phyloP scores from a whole-genome alignment of 1,140 invertebrate genomes.

The Coenobita brevimanus region DNA sequence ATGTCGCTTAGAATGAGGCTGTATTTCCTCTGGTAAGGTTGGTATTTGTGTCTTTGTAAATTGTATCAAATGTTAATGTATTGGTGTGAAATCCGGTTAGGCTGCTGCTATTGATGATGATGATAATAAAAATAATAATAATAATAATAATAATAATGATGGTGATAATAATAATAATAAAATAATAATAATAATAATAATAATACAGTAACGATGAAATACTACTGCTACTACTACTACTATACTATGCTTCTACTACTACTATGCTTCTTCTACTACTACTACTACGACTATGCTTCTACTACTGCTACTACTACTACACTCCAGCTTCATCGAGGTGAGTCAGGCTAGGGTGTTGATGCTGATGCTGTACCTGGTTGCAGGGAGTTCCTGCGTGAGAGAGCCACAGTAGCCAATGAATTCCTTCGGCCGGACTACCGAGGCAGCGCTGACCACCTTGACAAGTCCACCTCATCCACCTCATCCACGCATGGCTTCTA shows the following conservation, averaged over 20 bases:
- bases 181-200: no score
- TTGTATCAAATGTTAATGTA: not conserved
- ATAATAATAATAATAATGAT: no score
- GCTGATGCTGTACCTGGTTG: not conserved
- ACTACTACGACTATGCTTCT: no score
- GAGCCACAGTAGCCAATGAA: slow-evolving; percentile 44
- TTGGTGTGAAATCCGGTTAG: no score
- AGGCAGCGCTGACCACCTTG: slow-evolving; percentile 63
- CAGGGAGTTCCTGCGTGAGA: slow-evolving; percentile 67
- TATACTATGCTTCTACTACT: not conserved
- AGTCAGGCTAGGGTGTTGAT: not conserved
- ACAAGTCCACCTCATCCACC: slow-evolving; percentile 29
- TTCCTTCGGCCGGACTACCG: slow-evolving; percentile 64
- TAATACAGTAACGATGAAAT: no score
- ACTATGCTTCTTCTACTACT: no score
- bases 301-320: not conserved
- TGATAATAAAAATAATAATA: no score
- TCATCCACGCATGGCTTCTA: slow-evolving; percentile 31
- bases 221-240: no score
- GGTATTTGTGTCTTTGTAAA: not conserved
- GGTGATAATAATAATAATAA: no score
- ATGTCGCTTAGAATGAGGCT: no score
- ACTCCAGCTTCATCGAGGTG: not conserved
- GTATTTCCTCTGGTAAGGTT: no score
- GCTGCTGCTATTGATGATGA: no score